Evolutionary conservation across 1,140 invertebrate species (phyloP).

Genomic region (Zaprionus nigranus): DNA sequence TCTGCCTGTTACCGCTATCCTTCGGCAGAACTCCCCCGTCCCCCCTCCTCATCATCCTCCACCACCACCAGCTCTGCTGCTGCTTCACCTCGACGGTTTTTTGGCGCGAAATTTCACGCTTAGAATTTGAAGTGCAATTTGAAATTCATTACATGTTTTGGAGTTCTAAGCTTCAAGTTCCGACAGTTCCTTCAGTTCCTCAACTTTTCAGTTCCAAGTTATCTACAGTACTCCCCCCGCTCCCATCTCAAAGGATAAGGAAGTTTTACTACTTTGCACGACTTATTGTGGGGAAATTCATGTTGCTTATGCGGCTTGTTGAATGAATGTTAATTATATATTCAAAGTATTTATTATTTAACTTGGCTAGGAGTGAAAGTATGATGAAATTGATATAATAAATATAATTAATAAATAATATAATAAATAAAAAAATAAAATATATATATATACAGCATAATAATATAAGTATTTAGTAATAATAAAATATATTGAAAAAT

Average conservation of each 20-base stretch:
- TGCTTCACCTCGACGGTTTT: constrained; percentile 20
- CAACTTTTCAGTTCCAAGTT: not conserved
- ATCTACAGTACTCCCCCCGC: too few relatives aligned
- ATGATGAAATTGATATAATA: too few relatives aligned
- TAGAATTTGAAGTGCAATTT: constrained; percentile 8
- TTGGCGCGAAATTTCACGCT: constrained; percentile 67
- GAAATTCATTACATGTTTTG: not conserved
- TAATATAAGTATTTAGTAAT: too few relatives aligned
- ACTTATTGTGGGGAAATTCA: not conserved
- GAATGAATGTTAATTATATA: too few relatives aligned
- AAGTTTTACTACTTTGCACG: not conserved
- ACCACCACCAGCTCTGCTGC: not conserved
- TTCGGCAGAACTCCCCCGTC: not conserved
- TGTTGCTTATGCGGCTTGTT: too few relatives aligned
- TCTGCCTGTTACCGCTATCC: not conserved
- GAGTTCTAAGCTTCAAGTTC: not conserved
- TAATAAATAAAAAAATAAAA: too few relatives aligned
- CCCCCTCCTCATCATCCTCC: not conserved
- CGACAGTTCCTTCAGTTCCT: not conserved
- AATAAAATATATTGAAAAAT: too few relatives aligned
- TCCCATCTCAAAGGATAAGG: not conserved
- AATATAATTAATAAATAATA: too few relatives aligned
- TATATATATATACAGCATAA: too few relatives aligned
- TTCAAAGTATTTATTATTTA: too few relatives aligned
- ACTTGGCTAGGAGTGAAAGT: too few relatives aligned